Percentiles rank a stretch among this genome's conserved stretches.
Conservation (phyloP, 2,113 vertebrate genomes). For the Psittacus erithacus region DNA sequence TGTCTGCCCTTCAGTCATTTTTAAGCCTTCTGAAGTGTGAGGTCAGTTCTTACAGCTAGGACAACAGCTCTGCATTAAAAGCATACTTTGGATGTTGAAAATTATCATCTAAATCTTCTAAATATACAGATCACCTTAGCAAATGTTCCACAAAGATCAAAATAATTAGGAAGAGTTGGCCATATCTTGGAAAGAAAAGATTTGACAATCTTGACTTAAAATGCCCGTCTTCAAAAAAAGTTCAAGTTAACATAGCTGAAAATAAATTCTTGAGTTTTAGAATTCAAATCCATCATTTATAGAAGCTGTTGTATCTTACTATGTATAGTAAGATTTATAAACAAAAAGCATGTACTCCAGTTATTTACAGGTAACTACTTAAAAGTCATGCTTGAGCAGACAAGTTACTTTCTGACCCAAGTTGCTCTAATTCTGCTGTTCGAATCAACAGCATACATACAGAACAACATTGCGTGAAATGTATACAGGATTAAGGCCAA, state of each 20-base stretch:
- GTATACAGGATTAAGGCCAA: not conserved
- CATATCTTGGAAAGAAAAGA: not conserved
- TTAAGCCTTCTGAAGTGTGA: not conserved
- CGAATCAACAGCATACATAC: not conserved
- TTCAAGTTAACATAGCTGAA: not conserved
- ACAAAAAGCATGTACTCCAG: not conserved
- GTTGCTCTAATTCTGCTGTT: not conserved
- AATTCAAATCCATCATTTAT: not conserved
- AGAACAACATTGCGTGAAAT: accelerated
- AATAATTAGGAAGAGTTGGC: not conserved
- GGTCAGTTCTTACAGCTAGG: not conserved
- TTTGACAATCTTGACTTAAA: not conserved
- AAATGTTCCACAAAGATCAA: not conserved
- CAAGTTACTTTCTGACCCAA: not conserved
- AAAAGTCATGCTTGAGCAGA: not conserved
- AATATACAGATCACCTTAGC: not conserved
- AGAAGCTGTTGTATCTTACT: not conserved
- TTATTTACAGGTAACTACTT: not conserved
- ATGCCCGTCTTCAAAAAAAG: not conserved
- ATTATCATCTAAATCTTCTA: not conserved
- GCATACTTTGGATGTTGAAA: not conserved
- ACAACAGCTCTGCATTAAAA: not conserved
- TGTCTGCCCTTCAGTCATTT: not conserved
- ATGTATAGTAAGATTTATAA: not conserved
- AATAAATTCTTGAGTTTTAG: not conserved